Evolutionary conservation across 2,888 invertebrate species (phyloP), one percentile per base, ranked within the genome.

Genomic region (Platypus cylindrus): DNA sequence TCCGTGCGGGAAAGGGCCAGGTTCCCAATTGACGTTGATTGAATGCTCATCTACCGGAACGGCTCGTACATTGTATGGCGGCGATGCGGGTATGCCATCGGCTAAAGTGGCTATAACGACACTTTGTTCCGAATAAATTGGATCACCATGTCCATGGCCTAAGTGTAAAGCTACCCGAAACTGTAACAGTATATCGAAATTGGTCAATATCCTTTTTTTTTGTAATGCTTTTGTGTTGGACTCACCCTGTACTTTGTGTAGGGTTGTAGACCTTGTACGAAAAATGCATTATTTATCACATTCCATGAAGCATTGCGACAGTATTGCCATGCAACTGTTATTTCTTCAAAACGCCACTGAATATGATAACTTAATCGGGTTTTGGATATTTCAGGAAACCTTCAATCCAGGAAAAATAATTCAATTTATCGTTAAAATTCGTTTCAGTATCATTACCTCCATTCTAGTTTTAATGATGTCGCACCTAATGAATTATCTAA

Each of bases 171-270:
- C 84, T 37, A 91, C 78, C 36, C 90, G 81, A 65, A 93, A 93
- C 90, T 90, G 64, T 22, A 53, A 49, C 26, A 30, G 12, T 5
- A 20, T 20, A 20, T 20, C 20, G 9, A 20, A 20, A 20, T 20
- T 5, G 5, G 5, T 20, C 9, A 20, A n/a, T n/a, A n/a, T n/a
- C n/a, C n/a, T n/a, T n/a, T n/a, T n/a, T n/a, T n/a, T n/a, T 22
- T 34, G n/a, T 20, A 32, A 11, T n/a, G 3, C 11, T 2, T n/a
- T 15, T 15, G 3, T 12, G 28, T 17, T 30, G 27, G 8, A 31
- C 46, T 65, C 65, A 91, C 91, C 68, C 81, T 74, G 57, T 93
- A 93, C 56, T 83, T 85, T 1, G 89, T 84, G 56, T 85, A 91
- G 0, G 93, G 90, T 46, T 81, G 75, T 30, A 93, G 66, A 46